These are phyloP conservation scores for Symphodus melops DNA, from an alignment of 2,113 vertebrate genomes.

Conservation along the genomic window DNA sequence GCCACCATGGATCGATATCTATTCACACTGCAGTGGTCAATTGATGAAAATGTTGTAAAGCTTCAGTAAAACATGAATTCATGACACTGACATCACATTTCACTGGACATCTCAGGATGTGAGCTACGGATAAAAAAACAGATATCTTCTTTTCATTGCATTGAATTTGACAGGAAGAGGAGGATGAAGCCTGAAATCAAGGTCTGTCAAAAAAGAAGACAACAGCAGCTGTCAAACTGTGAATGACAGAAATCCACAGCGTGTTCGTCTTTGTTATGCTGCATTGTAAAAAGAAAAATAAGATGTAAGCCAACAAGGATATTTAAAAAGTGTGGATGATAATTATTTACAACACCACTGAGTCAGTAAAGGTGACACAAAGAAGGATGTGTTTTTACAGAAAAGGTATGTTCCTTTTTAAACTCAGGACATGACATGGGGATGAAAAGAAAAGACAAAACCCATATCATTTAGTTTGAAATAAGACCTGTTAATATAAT, in stretches of 20 bases:
- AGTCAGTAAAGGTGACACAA: background rate
- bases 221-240: background rate
- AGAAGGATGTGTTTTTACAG: background rate
- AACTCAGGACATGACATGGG: background rate
- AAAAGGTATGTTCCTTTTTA: no score
- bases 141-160: background rate
- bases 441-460: background rate
- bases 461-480: background rate
- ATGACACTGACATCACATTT: background rate
- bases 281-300: background rate
- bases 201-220: slow-evolving; percentile 6
- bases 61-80: slow-evolving; percentile 6
- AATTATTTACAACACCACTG: background rate
- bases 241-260: background rate
- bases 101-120: background rate
- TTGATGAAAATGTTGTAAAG: background rate
- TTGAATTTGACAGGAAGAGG: slow-evolving; percentile 10
- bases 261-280: background rate
- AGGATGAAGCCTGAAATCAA: slow-evolving; percentile 2
- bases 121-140: slow-evolving; percentile 12
- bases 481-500: background rate
- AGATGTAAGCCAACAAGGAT: background rate
- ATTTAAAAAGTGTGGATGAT: background rate
- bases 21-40: background rate
- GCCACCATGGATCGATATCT: no score